Evolutionary conservation across 2,113 vertebrate species (phyloP).

Genomic region (Suncus etruscus): DNA sequence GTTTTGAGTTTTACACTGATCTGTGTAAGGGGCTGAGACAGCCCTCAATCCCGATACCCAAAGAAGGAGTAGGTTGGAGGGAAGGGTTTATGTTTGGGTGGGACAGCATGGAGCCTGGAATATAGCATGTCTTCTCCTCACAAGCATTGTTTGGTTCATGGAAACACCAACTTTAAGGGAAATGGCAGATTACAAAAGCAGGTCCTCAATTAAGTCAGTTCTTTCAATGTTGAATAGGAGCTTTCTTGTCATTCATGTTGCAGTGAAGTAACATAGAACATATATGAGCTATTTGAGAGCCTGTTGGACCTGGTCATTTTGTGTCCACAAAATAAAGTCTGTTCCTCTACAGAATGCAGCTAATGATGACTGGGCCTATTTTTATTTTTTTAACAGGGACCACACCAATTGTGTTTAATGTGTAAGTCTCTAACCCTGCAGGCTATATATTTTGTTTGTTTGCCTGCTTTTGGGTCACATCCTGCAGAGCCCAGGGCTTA

Average conservation of each 20-base stretch:
- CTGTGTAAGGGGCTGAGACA: conserved; percentile 9
- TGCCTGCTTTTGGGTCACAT: no score
- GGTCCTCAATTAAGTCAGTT: neutral
- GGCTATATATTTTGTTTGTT: no score
- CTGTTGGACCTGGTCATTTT: neutral
- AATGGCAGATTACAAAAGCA: neutral
- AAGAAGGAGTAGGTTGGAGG: neutral
- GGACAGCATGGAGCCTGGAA: neutral
- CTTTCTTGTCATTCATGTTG: neutral
- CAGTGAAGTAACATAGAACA: no score
- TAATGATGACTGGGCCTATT: no score
- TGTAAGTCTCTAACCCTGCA: no score
- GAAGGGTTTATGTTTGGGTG: neutral
- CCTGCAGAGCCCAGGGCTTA: no score
- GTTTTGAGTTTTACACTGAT: neutral
- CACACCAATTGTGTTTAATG: no score
- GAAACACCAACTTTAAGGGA: neutral
- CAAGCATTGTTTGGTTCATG: neutral
- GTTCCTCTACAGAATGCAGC: no score
- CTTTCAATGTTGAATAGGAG: neutral
- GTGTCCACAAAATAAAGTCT: no score
- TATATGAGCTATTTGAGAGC: no score
- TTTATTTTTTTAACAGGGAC: no score
- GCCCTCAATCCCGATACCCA: neutral
- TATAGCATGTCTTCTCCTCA: neutral